Base-by-base conservation (phyloP, 2,888 invertebrate species). In the Sthenelais limicola region DNA sequence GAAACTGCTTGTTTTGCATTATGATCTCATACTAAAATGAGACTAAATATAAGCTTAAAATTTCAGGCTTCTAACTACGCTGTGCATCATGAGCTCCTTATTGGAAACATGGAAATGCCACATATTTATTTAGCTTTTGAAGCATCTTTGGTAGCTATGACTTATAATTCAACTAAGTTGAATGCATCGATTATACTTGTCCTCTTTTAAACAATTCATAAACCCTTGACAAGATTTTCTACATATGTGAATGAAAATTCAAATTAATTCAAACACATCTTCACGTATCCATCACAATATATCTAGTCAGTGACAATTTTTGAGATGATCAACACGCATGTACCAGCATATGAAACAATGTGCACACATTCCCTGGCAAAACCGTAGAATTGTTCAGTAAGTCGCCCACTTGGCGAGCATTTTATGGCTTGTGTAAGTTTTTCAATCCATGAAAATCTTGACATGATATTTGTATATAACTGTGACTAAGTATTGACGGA, bases 51-150 rank as follows among this genome's bases (percentile, higher is more conserved):
- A 21, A 51, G 21, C 26, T 51, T 51, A n/a, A n/a, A 62, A 62
- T 24, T 24, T 5, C 7, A 21, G 24, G 21, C 26, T 51, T 51
- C 7, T 51, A 7, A 51, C 51, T 24, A 51, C 9, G 7, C 9
- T 12, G 7, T 51, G 21, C 9, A 21, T 51, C 18, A 21, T 35
- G 24, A 38, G 21, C 43, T 62, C 26, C 12, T 38, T 43, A 35
- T n/a, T 32, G 18, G 3, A n/a, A 38, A 35, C 26, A 30, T 33
- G 35, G 35, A 3, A 21, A 38, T 5, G 15, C 12, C 24, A 24
- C 43, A 24, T 62, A 62, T 62, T 62, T 62, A 62, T 62, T 62
- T 62, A 43, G 62, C 62, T 62, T 62, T 35, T 38, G 43, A 62
- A 62, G 62, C 62, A 62, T 38, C 35, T 15, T 38, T 62, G 21